Conservation (phyloP, 2,113 vertebrate species). For the Calypte anna region DNA sequence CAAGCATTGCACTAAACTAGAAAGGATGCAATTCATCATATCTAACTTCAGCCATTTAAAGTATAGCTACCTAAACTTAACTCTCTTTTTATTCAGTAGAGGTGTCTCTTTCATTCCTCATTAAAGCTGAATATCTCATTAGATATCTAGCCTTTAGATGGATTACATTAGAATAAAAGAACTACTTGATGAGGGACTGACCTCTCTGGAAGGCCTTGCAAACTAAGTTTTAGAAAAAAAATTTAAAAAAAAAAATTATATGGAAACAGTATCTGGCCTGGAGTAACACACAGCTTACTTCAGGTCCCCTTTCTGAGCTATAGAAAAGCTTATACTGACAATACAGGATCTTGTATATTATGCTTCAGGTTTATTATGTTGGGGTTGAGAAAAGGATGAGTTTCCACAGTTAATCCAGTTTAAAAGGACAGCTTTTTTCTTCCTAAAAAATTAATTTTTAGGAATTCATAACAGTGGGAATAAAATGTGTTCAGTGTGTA, state of each 20-base stretch:
- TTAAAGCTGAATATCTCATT: neutral
- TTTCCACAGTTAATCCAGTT: neutral
- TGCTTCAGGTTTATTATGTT: neutral
- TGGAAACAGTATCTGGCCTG: neutral
- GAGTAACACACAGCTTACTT: neutral
- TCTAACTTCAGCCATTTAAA: neutral
- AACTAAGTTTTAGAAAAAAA: neutral
- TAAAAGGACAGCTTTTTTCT: neutral
- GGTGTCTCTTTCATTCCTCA: neutral
- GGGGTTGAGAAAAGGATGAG: neutral
- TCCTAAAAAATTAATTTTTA: neutral
- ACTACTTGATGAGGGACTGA: neutral
- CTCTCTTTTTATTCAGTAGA: neutral
- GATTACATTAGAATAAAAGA: neutral
- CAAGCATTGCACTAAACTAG: neutral
- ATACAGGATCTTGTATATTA: neutral
- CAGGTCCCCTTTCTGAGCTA: neutral
- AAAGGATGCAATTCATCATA: neutral
- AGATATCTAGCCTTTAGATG: neutral
- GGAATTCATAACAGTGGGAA: neutral
- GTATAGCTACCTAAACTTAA: neutral
- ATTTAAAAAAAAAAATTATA: no score
- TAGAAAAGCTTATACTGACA: neutral
- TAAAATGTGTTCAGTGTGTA: neutral
- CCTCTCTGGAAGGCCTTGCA: neutral